These are phyloP conservation scores for Sebastes taczanowskii DNA, from an alignment of 2,797 vertebrate genomes.

Conservation along the genomic window DNA sequence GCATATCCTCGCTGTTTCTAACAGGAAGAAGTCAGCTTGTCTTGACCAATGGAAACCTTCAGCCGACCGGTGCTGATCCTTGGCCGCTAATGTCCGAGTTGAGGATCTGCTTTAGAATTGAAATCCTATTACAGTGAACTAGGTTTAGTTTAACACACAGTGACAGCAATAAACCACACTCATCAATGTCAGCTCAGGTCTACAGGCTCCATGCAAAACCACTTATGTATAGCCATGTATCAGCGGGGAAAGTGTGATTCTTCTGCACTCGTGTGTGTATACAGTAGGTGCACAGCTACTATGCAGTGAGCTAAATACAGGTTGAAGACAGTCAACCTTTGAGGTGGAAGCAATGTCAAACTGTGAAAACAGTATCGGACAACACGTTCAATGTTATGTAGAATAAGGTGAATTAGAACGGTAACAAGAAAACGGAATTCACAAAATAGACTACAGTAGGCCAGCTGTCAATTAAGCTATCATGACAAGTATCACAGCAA, in stretches of 20 bases:
- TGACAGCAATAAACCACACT: not conserved
- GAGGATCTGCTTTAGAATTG: constrained; percentile 6
- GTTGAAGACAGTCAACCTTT: not conserved
- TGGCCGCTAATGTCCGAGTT: not conserved
- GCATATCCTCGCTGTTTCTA: not conserved
- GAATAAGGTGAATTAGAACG: no score
- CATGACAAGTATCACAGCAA: not conserved
- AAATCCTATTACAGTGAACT: constrained; percentile 50
- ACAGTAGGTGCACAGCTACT: no score
- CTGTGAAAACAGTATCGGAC: no score
- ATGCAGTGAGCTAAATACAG: not conserved
- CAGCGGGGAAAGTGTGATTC: not conserved
- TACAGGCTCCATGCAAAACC: not conserved
- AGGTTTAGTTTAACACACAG: constrained; percentile 7
- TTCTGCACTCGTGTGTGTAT: not conserved
- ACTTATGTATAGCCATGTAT: not conserved
- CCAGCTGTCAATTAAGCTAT: not conserved
- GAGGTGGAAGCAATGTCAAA: no score
- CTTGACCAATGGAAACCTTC: not conserved
- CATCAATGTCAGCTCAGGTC: not conserved
- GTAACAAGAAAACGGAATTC: not conserved
- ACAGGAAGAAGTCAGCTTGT: not conserved
- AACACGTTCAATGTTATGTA: not conserved
- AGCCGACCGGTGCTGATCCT: constrained; percentile 7
- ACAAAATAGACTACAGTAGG: not conserved